Percentiles rank a stretch among this genome's conserved stretches.
phyloP scores from a whole-genome alignment of 2,888 invertebrate genomes.

The Leptinotarsa haldemani region DNA sequence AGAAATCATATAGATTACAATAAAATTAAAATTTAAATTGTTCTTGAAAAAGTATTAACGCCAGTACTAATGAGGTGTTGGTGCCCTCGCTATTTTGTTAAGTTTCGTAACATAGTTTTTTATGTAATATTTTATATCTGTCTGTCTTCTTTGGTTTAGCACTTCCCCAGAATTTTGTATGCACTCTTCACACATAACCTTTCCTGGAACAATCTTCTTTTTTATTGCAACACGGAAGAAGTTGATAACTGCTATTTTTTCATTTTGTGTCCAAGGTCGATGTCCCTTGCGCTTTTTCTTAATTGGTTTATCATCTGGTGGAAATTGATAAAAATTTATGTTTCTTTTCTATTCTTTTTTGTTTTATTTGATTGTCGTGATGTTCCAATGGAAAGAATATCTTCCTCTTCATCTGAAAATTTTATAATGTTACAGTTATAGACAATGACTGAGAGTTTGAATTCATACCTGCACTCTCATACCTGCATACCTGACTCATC shows the following conservation, averaged over 20 bases:
- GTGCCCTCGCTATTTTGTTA: background rate
- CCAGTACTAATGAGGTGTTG: background rate
- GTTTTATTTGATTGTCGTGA: too few relatives aligned
- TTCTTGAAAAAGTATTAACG: background rate
- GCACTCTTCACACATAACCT: background rate
- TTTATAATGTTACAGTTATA: background rate
- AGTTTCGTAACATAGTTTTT: background rate
- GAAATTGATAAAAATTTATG: too few relatives aligned
- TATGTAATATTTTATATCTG: background rate
- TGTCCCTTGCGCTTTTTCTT: background rate
- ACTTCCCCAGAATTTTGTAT: background rate
- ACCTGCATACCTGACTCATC: too few relatives aligned
- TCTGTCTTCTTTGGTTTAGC: background rate
- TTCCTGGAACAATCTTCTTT: conserved; percentile 6
- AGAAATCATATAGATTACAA: background rate
- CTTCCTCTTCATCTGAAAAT: background rate
- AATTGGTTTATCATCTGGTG: background rate
- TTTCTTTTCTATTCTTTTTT: background rate
- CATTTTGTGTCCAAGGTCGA: background rate
- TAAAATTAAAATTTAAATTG: background rate
- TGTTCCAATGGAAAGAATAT: background rate
- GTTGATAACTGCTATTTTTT: background rate
- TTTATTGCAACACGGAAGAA: background rate
- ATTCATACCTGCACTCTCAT: too few relatives aligned
- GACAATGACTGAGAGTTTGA: too few relatives aligned